Evolutionary conservation across 2,888 invertebrate species (phyloP).

Genomic region (Cactoblastis cactorum): DNA sequence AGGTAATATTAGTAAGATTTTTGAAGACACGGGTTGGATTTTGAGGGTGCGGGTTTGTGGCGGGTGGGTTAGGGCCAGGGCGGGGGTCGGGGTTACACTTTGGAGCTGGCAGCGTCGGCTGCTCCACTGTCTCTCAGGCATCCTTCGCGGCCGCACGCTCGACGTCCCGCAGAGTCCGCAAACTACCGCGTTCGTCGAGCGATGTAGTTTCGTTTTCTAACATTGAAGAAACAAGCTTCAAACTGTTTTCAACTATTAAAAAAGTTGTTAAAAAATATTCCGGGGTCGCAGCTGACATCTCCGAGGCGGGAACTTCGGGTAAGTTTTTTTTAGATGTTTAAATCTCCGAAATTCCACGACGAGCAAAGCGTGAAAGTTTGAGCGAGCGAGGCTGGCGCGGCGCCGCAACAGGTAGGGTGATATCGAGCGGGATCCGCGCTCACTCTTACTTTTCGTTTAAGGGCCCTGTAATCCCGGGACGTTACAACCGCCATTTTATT

Average conservation of each 20-base stretch:
- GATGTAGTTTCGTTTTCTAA: constrained; percentile 42
- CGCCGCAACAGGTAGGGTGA: constrained; percentile 63
- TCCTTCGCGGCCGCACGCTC: constrained; percentile 40
- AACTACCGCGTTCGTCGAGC: constrained; percentile 41
- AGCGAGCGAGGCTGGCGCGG: constrained; percentile 43
- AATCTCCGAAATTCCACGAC: constrained; percentile 26
- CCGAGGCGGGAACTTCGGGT: constrained; percentile 49
- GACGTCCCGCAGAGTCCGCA: constrained; percentile 29
- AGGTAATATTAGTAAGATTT: constrained; percentile 14
- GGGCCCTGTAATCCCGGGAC: constrained; percentile 44
- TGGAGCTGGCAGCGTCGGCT: constrained; percentile 7
- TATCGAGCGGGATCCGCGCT: constrained; percentile 56
- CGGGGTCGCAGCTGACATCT: constrained; percentile 38
- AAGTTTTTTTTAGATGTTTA: constrained; percentile 35
- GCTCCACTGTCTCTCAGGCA: constrained; percentile 26
- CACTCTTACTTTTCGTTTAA: constrained; percentile 56
- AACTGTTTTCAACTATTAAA: constrained; percentile 53
- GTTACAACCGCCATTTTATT: constrained; percentile 57
- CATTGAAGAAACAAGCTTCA: constrained; percentile 44
- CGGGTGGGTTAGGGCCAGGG: constrained; percentile 12
- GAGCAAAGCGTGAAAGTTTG: constrained; percentile 62
- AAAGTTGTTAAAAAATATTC: constrained; percentile 53
- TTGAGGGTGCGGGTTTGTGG: constrained; percentile 12
- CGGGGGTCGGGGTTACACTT: constrained; percentile 13
- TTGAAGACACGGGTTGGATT: constrained; percentile 18